phyloP scores from a whole-genome alignment of 2,888 invertebrate species.

The Parnassius smintheus region DNA sequence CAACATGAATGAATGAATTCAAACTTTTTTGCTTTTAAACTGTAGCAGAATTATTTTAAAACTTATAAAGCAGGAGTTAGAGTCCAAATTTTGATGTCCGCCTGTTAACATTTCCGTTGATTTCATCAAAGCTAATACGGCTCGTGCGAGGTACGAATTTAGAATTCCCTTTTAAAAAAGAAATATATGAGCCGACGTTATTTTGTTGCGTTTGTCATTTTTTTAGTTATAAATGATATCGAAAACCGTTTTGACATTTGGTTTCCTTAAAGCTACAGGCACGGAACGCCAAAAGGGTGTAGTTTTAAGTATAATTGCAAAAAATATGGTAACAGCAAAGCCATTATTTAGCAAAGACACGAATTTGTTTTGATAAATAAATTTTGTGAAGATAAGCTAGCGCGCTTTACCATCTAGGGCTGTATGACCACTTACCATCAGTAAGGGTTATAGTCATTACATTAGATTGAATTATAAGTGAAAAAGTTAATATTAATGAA shows the following conservation, averaged over 20 bases:
- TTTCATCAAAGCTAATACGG: conserved; percentile 5
- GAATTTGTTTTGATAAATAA: not conserved
- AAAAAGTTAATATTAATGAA: no score
- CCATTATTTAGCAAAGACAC: no score
- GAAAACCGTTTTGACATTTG: no score
- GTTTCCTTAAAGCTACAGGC: no score
- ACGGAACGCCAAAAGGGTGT: no score
- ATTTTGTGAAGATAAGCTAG: no score
- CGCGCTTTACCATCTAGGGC: no score
- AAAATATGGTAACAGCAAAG: no score
- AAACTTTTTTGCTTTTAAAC: conserved; percentile 24
- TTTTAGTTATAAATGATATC: not conserved
- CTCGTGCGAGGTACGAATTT: conserved; percentile 19
- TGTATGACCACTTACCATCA: no score
- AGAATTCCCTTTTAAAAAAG: conserved; percentile 8
- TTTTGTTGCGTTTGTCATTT: not conserved
- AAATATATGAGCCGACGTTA: not conserved
- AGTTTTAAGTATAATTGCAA: no score
- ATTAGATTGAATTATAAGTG: no score
- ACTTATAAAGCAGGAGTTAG: not conserved
- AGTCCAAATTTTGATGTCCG: not conserved
- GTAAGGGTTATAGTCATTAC: no score
- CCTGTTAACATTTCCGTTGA: not conserved
- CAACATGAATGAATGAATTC: conserved; percentile 16
- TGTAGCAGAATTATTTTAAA: not conserved